phyloP scores from a whole-genome alignment of 2,797 vertebrate genomes.

The Lutjanus argentimaculatus region DNA sequence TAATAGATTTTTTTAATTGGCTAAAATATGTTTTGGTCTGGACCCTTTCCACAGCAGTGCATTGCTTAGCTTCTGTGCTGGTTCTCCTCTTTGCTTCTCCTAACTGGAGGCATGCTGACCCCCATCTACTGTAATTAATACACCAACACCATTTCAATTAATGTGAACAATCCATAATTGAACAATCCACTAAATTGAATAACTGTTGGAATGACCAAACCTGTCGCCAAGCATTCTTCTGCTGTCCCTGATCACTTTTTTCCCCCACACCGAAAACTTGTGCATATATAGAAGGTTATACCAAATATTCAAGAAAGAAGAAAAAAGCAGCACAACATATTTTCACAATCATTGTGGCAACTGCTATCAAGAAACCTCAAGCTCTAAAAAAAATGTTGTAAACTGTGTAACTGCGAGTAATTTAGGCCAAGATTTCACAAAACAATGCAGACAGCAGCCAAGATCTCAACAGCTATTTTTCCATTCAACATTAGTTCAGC shows the following conservation, averaged over 20 bases:
- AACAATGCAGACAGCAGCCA: slow-evolving; percentile 3
- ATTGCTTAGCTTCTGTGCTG: too few species aligned
- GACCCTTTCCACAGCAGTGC: too few species aligned
- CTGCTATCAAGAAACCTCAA: background rate
- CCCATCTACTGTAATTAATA: too few species aligned
- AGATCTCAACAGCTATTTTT: slow-evolving; percentile 12
- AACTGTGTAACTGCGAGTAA: background rate
- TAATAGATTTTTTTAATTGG: too few species aligned
- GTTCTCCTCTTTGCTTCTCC: too few species aligned
- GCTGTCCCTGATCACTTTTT: background rate
- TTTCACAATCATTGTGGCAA: background rate
- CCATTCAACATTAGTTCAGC: background rate
- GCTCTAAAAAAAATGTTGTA: background rate
- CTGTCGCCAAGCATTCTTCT: background rate
- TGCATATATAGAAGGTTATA: background rate
- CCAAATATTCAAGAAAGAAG: background rate
- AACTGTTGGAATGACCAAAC: background rate
- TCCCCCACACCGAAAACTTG: too few species aligned
- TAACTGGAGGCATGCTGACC: too few species aligned
- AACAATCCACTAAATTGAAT: background rate
- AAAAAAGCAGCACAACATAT: background rate
- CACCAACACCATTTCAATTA: too few species aligned
- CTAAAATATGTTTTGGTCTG: too few species aligned
- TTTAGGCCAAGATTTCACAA: slow-evolving; percentile 10
- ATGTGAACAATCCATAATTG: too few species aligned